These are phyloP conservation scores for Hippolais icterina DNA, from an alignment of 2,113 vertebrate genomes.

Conservation along the genomic window DNA sequence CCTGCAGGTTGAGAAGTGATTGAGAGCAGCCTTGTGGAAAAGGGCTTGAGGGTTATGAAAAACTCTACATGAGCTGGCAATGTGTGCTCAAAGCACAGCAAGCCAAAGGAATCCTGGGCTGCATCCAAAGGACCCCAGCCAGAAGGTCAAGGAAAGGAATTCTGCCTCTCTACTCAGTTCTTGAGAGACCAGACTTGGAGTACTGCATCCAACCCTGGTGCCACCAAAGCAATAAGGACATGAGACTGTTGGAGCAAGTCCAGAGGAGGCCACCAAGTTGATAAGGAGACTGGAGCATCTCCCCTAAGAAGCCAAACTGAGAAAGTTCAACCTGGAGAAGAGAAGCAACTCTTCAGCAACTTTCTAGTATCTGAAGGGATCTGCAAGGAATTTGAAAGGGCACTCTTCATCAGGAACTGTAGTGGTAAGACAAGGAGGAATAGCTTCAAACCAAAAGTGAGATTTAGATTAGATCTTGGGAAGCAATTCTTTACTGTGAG, in stretches of 20 bases:
- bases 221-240: background rate
- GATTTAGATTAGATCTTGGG: background rate
- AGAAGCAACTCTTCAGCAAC: too few relatives aligned
- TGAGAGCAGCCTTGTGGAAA: background rate
- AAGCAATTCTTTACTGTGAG: background rate
- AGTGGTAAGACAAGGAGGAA: background rate
- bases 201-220: background rate
- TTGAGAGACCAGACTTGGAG: background rate
- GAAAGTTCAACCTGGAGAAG: background rate
- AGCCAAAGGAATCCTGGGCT: background rate
- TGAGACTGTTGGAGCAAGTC: background rate
- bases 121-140: rapidly evolving
- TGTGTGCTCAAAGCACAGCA: background rate
- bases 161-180: background rate
- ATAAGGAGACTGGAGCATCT: background rate
- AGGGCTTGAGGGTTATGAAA: background rate
- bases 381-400: rapidly evolving
- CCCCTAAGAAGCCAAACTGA: background rate
- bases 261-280: background rate
- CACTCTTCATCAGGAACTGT: rapidly evolving
- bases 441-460: background rate
- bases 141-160: background rate
- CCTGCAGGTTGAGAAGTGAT: background rate
- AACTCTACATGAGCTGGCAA: background rate
- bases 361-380: background rate